A percentile compares a stretch with the other conserved stretches of the same genome.
Conservation (phyloP, 1,140 invertebrate genomes). For the Thalassaphorura encarpata region DNA sequence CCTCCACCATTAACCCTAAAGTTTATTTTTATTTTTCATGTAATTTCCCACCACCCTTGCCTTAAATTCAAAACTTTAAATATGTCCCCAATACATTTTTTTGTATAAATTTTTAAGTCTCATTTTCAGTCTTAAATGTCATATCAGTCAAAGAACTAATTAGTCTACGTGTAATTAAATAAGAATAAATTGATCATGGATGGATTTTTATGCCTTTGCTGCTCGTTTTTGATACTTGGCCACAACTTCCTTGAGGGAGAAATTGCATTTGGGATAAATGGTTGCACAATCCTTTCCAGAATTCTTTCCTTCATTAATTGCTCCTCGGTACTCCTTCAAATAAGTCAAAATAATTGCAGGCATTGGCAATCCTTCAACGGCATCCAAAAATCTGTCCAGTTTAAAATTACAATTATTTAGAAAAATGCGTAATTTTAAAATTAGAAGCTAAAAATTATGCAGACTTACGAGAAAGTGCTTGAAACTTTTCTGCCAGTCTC, state of each 20-base stretch:
- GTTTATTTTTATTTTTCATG: no score
- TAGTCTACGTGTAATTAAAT: no score
- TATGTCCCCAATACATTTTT: no score
- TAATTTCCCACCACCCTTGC: no score
- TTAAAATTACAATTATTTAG: background rate
- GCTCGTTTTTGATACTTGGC: constrained; percentile 14
- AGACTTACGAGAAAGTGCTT: constrained; percentile 20
- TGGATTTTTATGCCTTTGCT: background rate
- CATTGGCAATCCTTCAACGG: constrained; percentile 26
- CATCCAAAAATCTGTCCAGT: constrained; percentile 18
- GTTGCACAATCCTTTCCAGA: constrained; percentile 18
- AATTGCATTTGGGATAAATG: constrained; percentile 21
- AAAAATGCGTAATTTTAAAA: background rate
- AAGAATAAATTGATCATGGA: no score
- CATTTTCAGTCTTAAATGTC: no score
- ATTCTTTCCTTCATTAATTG: constrained; percentile 25
- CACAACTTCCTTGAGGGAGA: constrained; percentile 28
- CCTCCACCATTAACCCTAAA: no score
- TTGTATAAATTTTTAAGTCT: no score
- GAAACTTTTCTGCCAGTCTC: constrained; percentile 30
- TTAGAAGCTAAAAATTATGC: background rate
- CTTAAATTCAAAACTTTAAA: no score
- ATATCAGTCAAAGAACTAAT: no score
- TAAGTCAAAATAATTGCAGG: constrained; percentile 28
- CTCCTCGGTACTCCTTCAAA: constrained; percentile 28